A percentile compares a stretch with the other conserved stretches of the same genome.
These are phyloP conservation scores for Calameuta idolon DNA, from an alignment of 2,888 invertebrate genomes.

Conservation along the genomic window DNA sequence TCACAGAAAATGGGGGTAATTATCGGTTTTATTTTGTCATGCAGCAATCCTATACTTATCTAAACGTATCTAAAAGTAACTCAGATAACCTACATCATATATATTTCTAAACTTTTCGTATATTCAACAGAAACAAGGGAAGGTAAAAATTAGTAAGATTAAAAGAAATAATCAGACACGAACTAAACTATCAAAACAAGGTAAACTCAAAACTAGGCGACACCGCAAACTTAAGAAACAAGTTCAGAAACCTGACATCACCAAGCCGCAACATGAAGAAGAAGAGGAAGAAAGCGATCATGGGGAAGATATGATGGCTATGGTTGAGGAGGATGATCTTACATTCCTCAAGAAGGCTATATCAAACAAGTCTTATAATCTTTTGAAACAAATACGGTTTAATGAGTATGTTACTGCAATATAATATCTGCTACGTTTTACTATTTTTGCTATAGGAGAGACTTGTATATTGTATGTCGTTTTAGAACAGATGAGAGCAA, in stretches of 20 bases:
- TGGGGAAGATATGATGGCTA: constrained; percentile 70
- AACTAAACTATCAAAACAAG: constrained; percentile 62
- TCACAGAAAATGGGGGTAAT: neutral
- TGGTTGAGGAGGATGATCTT: constrained; percentile 72
- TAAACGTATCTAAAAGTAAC: neutral
- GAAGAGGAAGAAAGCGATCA: constrained; percentile 67
- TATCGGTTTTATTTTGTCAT: neutral
- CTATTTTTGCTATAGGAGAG: neutral
- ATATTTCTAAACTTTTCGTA: neutral
- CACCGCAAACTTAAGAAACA: constrained; percentile 51
- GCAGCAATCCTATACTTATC: neutral
- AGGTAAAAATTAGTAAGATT: constrained; percentile 61
- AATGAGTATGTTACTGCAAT: constrained; percentile 39
- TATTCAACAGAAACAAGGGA: constrained; percentile 68
- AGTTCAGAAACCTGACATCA: constrained; percentile 44
- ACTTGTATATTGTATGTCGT: neutral
- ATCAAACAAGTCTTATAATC: constrained; percentile 66
- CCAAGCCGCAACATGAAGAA: constrained; percentile 33
- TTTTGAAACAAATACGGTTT: constrained; percentile 65
- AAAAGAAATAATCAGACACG: constrained; percentile 65
- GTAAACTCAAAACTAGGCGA: constrained; percentile 59
- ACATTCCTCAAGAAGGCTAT: constrained; percentile 68
- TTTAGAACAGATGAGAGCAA: constrained; percentile 16
- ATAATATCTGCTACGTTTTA: neutral
- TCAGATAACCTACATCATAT: neutral